Base-by-base conservation (phyloP, 2,888 invertebrate species). In the Melinopterus prodromus region DNA sequence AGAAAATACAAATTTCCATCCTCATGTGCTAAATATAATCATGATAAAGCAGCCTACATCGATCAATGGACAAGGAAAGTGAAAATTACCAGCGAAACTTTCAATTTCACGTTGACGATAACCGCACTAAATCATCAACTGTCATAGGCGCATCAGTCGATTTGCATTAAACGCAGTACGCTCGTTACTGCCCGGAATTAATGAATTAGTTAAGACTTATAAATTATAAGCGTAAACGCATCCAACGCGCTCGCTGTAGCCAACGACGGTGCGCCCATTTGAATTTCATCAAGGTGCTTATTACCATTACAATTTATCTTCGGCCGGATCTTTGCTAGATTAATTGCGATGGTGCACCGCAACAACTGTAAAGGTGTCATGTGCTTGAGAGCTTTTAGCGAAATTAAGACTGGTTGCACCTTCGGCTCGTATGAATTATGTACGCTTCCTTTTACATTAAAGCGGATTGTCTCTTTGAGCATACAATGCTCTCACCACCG, bases 281-380 rank as follows among this genome's bases (percentile, higher is more conserved):
- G 36, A 74, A 74, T 74, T 53, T 74, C 74, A 74, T 74, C 74
- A 74, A 74, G 74, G 35, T 35, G 36, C 74, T 74, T 74, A 74
- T 74, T 74, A 74, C 74, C 74, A 74, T 74, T 74, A 74, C 74
- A 74, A 74, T 74, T 74, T 74, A 74, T 74, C 74, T 74, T n/a
- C 36, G 74, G 71, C 53, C 53, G 35, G 74, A 74, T 74, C 74
- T 74, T 74, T 37, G 74, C 37, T 74, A 74, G 74, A 74, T 74
- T 74, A 74, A 74, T 74, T 74, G 74, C 74, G 74, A 74, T 74
- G 74, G 35, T n/a, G 35, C 74, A 37, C 74, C 37, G 16, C n/a
- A 36, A 74, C 74, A 74, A 74, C 74, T 74, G 74, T 74, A 36
- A 74, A 35, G 7, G 74, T 74, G 74, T 74, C 16, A 74, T 35